Evolutionary conservation across 2,888 invertebrate species (phyloP), one percentile per base, ranked within the genome.

Genomic region (Pharmacophagus antenor): DNA sequence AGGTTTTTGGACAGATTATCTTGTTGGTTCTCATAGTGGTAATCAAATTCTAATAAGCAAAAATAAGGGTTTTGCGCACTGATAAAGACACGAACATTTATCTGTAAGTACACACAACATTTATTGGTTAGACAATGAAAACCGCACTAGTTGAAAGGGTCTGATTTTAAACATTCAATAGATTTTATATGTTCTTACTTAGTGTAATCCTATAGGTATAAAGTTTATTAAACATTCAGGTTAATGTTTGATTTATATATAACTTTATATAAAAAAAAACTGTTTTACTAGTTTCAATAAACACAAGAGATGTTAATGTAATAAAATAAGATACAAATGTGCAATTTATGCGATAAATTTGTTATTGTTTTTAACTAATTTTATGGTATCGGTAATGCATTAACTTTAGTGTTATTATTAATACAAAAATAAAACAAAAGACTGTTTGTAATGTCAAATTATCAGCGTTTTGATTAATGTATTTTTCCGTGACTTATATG

Each of bases 61-160:
- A 31, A 31, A 31, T 31, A 3, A 31, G 31, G 31, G 10, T 31
- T 31, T 31, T 10, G 31, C 15, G 31, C 31, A 10, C 15, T 31
- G 15, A 31, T 12, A 31, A 15, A 10, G 10, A 10, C 31, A 31
- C 15, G 15, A 10, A 31, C 31, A 7, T 27, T 27, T 6, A 27
- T 27, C 31, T 31, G 31, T 31, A 31, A 31, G 10, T 31, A 15
- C 8, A 31, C 31, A 31, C 0, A 31, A 31, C 31, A 18, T 50
- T 31, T 50, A 10, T 20, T 21, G 5, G 20, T 15, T 31, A 50
- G 2, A 10, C 5, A 22, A 47, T 47, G 20, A 31, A 31, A 50
- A 50, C 17, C 31, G 27, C 31, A 50, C 27, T 27, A 23, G 18
- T 50, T 15, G 18, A 50, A 20, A 50, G 31, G 50, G 50, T 31